Evolutionary conservation across 1,140 invertebrate genomes (phyloP), one percentile per base, ranked within the genome.

Genomic region (Ridgeia piscesae): DNA sequence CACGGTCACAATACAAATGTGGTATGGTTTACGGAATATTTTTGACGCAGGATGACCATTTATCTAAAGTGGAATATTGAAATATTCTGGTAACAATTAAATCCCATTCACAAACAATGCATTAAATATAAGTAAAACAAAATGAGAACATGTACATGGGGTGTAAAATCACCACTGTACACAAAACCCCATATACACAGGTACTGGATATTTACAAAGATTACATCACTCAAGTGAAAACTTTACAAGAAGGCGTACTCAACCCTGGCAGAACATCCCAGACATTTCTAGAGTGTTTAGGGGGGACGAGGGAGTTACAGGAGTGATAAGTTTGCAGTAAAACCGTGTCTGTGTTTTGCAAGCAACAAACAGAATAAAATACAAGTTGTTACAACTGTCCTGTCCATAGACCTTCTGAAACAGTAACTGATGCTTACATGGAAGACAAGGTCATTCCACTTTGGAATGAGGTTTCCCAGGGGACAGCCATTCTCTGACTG

Each of bases 401-500:
- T 33, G 35, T 89, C 34, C 89, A 91, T 89, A 91, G 14, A 21
- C 2, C 27, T 42, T 6, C 14, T 33, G 58, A 42, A 34, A 35
- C 21, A 34, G 33, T 34, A 77, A 77, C 58, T 92, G n/a, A 31
- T 90, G 93, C 93, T 93, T 93, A 96, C 96, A 93, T 98, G 97
- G 96, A 98, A 99, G 2, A 99, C 97, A 0, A 99, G 97, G 96
- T 99, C 98, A 96, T 99, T 99, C 98, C 99, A 99, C 96, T 99
- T 99, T 34, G 99, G 99, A 95, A 99, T 99, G 92, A 99, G 99
- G 95, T 99, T 99, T 89, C 98, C 99, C 31, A 99, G 97, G 1
- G 99, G 99, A 96, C 99, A 99, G 91, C 99, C 99, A 95, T 99
- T 98, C 94, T 98, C 98, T 50, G 98, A 98, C 96, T 99, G 99